Evolutionary conservation across 2,113 vertebrate genomes (phyloP).

Genomic region (Pollachius pollachius): DNA sequence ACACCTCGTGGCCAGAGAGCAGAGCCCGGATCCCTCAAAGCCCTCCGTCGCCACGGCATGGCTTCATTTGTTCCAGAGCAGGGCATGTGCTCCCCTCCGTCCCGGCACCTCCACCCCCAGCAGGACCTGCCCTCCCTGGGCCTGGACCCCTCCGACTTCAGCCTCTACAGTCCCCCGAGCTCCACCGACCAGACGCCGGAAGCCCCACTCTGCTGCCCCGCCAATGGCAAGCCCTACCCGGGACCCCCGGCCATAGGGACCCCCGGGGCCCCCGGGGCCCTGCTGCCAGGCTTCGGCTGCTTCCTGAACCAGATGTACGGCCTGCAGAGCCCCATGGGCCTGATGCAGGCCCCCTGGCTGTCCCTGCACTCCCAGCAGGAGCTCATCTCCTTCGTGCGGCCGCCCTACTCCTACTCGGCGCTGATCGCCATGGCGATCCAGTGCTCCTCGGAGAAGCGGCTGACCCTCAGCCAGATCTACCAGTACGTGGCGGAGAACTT

Average conservation of each 20-base stretch:
- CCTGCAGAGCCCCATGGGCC: constrained; percentile 69
- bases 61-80: constrained; percentile 81
- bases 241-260: constrained; percentile 70
- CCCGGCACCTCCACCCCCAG: constrained; percentile 67
- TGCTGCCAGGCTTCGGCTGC: constrained; percentile 40
- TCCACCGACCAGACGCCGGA: constrained; percentile 71
- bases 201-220: constrained; percentile 67
- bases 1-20: not conserved
- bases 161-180: constrained; percentile 81
- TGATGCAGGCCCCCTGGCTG: constrained; percentile 71
- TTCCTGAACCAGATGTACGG: constrained; percentile 78
- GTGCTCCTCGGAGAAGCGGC: constrained; percentile 80
- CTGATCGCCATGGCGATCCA: constrained; percentile 98
- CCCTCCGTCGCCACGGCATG: constrained; percentile 68
- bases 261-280: not conserved
- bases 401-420: constrained; percentile 94
- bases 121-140: constrained; percentile 62
- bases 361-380: constrained; percentile 81
- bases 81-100: constrained; percentile 70
- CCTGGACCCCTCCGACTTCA: constrained; percentile 85
- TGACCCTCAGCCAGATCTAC: constrained; percentile 96
- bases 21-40: not conserved
- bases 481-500: constrained; percentile 91
- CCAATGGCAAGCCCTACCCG: constrained; percentile 74
- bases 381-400: constrained; percentile 86